These are phyloP conservation scores for Nephrotoma appendiculata DNA, from an alignment of 2,888 invertebrate genomes.

Conservation along the genomic window DNA sequence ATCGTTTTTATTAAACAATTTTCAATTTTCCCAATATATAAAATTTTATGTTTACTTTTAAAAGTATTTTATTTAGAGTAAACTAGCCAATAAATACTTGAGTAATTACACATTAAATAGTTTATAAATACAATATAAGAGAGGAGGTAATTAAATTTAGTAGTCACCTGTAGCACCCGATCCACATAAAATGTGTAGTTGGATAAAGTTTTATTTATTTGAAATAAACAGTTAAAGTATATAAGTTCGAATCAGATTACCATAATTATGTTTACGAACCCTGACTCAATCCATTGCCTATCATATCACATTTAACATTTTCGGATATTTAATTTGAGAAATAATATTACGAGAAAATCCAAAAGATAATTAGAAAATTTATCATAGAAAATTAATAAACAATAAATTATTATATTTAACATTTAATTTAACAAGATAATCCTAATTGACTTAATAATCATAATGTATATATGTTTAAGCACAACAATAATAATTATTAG, in stretches of 20 bases:
- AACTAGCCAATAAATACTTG: neutral
- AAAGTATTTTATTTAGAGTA: neutral
- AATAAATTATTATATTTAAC: neutral
- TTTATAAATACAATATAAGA: neutral
- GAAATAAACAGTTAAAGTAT: no score
- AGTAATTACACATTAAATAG: neutral
- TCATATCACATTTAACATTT: no score
- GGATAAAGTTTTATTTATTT: no score
- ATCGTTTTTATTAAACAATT: neutral
- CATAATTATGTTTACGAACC: no score
- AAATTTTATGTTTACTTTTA: neutral
- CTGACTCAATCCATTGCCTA: no score
- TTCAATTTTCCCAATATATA: neutral
- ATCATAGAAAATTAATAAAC: neutral
- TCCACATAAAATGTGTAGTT: no score
- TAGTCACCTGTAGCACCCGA: neutral
- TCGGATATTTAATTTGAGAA: neutral
- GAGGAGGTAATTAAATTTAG: neutral
- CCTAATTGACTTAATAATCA: neutral
- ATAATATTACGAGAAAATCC: neutral
- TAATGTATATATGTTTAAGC: no score
- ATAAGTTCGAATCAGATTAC: no score
- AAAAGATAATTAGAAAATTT: neutral
- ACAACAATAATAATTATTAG: neutral
- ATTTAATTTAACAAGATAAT: neutral